phyloP scores from a whole-genome alignment of 2,113 vertebrate species.

The Poeciliopsis turrubarensis region DNA sequence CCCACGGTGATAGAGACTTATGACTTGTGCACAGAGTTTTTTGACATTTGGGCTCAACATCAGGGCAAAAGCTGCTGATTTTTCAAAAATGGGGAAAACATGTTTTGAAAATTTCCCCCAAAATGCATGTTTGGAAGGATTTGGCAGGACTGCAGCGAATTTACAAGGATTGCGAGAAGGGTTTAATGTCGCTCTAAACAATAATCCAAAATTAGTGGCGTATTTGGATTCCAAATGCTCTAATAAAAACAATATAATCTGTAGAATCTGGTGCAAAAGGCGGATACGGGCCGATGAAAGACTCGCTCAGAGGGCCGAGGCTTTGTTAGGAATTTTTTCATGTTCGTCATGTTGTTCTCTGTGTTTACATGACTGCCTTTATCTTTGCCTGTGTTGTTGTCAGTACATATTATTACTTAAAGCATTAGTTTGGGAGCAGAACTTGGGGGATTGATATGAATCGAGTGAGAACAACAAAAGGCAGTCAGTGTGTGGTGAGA shows the following conservation, averaged over 20 bases:
- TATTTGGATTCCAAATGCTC: neutral
- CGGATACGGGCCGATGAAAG: neutral
- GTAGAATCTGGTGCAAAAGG: neutral
- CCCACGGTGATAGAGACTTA: constrained; percentile 1
- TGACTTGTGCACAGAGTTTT: constrained; percentile 34
- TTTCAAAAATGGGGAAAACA: neutral
- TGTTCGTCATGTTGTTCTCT: neutral
- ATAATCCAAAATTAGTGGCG: neutral
- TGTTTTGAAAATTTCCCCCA: constrained; percentile 1
- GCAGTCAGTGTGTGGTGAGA: too few relatives aligned
- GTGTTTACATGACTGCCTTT: too few relatives aligned
- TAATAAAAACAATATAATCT: neutral
- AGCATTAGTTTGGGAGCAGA: neutral
- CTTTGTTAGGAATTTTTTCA: neutral
- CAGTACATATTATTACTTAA: too few relatives aligned
- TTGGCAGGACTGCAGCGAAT: constrained; percentile 38
- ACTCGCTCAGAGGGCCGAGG: neutral
- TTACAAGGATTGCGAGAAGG: constrained; percentile 23
- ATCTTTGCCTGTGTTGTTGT: too few relatives aligned
- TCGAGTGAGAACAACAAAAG: too few relatives aligned
- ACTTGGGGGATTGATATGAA: neutral
- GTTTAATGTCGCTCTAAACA: constrained; percentile 4
- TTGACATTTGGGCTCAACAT: constrained; percentile 29
- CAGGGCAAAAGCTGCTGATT: constrained; percentile 21
- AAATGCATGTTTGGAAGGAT: constrained; percentile 28